phyloP scores from a whole-genome alignment of 2,888 invertebrate species.

The Zaprionus bogoriensis region DNA sequence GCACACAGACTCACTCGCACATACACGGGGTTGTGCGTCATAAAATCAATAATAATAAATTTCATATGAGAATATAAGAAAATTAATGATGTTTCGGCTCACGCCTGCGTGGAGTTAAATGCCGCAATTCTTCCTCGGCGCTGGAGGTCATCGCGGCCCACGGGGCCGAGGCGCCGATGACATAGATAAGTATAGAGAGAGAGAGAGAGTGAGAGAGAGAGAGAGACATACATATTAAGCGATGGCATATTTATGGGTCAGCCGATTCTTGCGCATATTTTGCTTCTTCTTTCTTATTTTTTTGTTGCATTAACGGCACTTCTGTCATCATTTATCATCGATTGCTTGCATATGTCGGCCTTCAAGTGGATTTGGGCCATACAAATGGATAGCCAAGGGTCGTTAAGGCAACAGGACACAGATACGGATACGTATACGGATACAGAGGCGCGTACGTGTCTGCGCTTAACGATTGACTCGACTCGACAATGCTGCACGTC shows the following conservation, averaged over 20 bases:
- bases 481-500: conserved; percentile 8
- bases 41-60: conserved; percentile 69
- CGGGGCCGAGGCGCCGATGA: conserved; percentile 20
- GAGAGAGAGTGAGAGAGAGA: conserved; percentile 1
- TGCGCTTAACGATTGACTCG: conserved; percentile 52
- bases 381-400: conserved; percentile 16
- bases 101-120: conserved; percentile 56
- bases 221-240: conserved; percentile 44
- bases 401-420: conserved; percentile 19
- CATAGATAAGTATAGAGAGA: conserved; percentile 30
- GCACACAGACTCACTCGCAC: conserved; percentile 2
- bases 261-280: conserved; percentile 39
- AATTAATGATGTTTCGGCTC: conserved; percentile 40
- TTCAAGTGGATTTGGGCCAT: conserved; percentile 53
- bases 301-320: conserved; percentile 54
- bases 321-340: conserved; percentile 72
- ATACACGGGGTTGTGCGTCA: conserved; percentile 3
- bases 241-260: conserved; percentile 52
- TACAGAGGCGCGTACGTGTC: conserved; percentile 38
- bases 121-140: conserved; percentile 5
- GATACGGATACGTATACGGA: too few relatives aligned
- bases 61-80: conserved; percentile 49
- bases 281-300: conserved; percentile 19
- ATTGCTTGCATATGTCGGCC: conserved; percentile 61
- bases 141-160: conserved; percentile 34